Evolutionary conservation across 2,113 vertebrate species (phyloP), one percentile per base, ranked within the genome.

Genomic region (Penelope pileata): DNA sequence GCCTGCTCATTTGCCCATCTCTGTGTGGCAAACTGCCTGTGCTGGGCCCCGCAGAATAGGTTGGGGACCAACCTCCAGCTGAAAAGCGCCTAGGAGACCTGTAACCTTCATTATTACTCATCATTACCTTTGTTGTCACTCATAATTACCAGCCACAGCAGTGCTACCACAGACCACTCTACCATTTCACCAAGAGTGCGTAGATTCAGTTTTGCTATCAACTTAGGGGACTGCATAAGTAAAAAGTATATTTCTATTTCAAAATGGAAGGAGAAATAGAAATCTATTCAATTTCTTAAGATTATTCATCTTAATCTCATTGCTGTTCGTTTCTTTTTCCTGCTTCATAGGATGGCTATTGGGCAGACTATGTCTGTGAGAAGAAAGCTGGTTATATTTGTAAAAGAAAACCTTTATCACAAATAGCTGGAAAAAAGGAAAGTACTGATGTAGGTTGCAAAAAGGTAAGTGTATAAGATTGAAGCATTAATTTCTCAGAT

Each of bases 371-470:
- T 5, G 2, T 27, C 27, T 96, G 96, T 83, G 80, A 88, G 59
- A 83, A 74, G 63, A 91, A 86, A 84, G 91, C 73, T 70, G 94
- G 96, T 3, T 96, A 94, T 50, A 67, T 96, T 63, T 96, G 94
- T 83, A 96, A 96, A 83, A 94, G 50, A 81, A 94, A 93, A 80
- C 36, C 50, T 42, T 3, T 45, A 42, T 12, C 54, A 53, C 63
- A 67, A 91, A 68, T 1, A 91, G 18, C 21, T n/a, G 18, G 50
- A 70, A 63, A 77, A 80, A 81, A 81, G 54, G 86, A 96, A 91
- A 83, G 23, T 53, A 66, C 8, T 77, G 64, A 56, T 42, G 14
- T 5, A 93, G 73, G 88, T 9, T 96, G 94, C 72, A 92, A 92
- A 88, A 83, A 81, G 32, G 93, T 95, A 69, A 76, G 88, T 64